Conservation (phyloP, 2,113 vertebrate species). For the Mormyrus iriodes region DNA sequence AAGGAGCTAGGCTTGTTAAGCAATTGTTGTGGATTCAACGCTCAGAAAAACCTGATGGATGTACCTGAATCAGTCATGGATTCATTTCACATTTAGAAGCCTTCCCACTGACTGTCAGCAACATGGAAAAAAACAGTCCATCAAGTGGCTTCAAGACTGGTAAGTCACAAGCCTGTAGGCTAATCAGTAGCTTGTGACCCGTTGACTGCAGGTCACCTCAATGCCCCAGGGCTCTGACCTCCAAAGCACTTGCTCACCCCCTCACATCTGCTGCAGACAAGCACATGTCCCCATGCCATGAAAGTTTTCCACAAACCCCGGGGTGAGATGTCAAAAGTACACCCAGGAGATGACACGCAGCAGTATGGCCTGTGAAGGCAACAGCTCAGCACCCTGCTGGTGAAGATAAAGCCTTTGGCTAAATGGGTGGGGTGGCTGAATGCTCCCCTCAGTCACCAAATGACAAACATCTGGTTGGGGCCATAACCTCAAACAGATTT, state of each 20-base stretch:
- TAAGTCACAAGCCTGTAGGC: not conserved
- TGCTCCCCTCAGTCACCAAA: not conserved
- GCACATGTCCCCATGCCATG: not conserved
- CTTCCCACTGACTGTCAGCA: not conserved
- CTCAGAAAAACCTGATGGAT: not conserved
- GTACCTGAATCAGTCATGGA: not conserved
- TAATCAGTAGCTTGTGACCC: not conserved
- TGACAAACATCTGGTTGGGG: not conserved
- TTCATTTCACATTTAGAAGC: not conserved
- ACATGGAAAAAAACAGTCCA: not conserved
- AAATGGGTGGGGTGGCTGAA: not conserved
- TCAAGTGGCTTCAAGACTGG: not conserved
- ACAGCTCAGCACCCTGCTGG: not conserved
- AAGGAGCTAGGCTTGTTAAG: not conserved
- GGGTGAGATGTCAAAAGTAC: not conserved
- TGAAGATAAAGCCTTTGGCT: not conserved
- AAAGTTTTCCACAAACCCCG: not conserved
- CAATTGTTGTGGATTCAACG: not conserved
- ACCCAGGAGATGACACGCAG: not conserved
- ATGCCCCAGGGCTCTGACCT: constrained; percentile 8
- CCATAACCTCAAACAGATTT: not conserved
- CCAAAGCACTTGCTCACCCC: not conserved
- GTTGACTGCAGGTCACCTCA: not conserved
- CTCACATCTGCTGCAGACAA: not conserved
- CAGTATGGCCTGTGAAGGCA: not conserved